Base-by-base conservation (phyloP, 2,797 vertebrate genomes). In the Anomalospiza imberbis region DNA sequence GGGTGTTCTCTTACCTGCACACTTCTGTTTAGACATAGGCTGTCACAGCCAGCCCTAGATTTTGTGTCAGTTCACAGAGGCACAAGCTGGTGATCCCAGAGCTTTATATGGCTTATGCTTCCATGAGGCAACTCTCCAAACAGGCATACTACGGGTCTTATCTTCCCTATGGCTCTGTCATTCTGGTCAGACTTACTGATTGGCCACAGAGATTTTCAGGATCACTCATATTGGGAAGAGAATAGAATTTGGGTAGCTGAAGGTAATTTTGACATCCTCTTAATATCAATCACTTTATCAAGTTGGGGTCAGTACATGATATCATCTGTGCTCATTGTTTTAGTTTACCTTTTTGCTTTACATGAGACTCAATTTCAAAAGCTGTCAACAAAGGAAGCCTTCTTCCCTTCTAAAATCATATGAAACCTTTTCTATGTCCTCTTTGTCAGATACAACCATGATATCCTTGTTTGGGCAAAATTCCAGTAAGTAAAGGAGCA, bases 11-110 rank as follows among this genome's bases (percentile, higher is more conserved):
- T 40, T 25, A 19, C 8, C 25, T 61, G 28, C 29, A 65, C 19
- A 22, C 1, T 40, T 80, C 42, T 70, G 20, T n/a, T 13, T 10
- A 26, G 40, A 24, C 26, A 67, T 2, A 0, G 2, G 0, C 4
- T 51, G n/a, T 47, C 29, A 51, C 4, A 17, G 14, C 45, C 54
- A 72, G 26, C 7, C 15, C 57, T 55, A 53, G 61, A 55, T 25
- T 89, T 84, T 31, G 8, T 29, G n/a, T 44, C n/a, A 32, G 15
- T 77, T 62, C 28, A 31, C 31, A 61, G 2, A 61, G 36, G 25
- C 48, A 50, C 13, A 74, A 42, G 29, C 10, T 50, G 15, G 6
- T 62, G 29, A 9, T 70, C 10, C 17, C 48, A 70, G 28, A 67
- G 8, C 17, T 55, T 70, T 36, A 3, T 77, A 55, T 19, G 10